Conservation (phyloP, 2,113 vertebrate genomes). For the Eolophus roseicapilla region DNA sequence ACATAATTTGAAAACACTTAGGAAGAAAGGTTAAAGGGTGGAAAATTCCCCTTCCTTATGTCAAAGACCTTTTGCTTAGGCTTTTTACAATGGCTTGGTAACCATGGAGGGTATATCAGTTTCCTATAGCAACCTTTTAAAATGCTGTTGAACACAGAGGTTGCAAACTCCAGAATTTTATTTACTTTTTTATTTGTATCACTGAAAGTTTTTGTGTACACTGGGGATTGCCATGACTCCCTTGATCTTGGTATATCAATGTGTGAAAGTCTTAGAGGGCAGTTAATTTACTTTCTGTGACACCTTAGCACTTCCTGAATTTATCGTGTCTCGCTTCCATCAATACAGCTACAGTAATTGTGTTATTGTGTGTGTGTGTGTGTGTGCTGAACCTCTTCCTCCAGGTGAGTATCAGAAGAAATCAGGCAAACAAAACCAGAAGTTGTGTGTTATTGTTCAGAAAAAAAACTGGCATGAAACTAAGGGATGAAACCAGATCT, state of each 20-base stretch:
- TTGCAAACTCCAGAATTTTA: neutral
- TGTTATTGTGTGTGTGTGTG: neutral
- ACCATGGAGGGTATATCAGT: neutral
- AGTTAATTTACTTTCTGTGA: neutral
- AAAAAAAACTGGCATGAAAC: neutral
- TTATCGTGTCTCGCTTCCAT: neutral
- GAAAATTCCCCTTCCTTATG: neutral
- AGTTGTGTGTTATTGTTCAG: neutral
- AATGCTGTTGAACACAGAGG: neutral
- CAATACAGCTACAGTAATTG: neutral
- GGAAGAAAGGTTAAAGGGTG: neutral
- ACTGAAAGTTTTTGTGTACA: neutral
- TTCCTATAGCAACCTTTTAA: neutral
- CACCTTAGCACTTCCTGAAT: neutral
- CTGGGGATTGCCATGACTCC: neutral
- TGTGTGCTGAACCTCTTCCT: neutral
- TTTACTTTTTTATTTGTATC: neutral
- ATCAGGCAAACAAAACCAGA: neutral
- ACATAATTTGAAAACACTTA: neutral
- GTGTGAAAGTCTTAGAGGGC: neutral
- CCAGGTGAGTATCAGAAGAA: slow-evolving; percentile 15
- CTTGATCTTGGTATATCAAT: neutral
- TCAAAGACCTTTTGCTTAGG: neutral
- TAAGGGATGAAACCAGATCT: neutral
- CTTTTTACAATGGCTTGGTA: neutral